phyloP scores from a whole-genome alignment of 37 sponge, comb jelly and placozoan genomes.

The Chondrosia reniformis region DNA sequence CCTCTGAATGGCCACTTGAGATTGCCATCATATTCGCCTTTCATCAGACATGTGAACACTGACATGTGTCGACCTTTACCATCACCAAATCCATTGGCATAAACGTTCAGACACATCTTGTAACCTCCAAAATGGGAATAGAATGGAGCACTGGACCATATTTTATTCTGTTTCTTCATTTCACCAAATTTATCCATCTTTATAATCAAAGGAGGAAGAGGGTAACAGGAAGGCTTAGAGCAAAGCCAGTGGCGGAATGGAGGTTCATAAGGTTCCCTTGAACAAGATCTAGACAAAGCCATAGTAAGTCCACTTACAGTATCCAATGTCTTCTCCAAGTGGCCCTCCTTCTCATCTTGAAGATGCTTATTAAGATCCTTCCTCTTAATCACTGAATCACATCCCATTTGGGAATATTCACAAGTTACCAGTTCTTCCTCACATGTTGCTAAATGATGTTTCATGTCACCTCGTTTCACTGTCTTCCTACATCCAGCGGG shows the following conservation, averaged over 20 bases:
- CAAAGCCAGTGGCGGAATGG: slow-evolving; percentile 2
- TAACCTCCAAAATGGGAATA: slow-evolving; percentile 56
- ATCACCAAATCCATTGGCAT: no score
- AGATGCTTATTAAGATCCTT: not conserved
- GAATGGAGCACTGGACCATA: slow-evolving; percentile 41
- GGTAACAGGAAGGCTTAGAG: slow-evolving; percentile 11
- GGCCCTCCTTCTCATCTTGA: not conserved
- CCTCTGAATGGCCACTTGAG: no score
- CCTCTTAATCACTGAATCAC: slow-evolving; percentile 11
- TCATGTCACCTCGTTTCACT: not conserved
- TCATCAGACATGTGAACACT: no score
- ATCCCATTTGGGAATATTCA: slow-evolving; percentile 49
- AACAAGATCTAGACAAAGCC: not conserved
- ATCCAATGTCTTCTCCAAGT: not conserved
- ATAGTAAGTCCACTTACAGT: not conserved
- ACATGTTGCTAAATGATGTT: slow-evolving; percentile 19
- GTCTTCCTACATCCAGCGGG: slow-evolving; percentile 10
- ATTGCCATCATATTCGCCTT: no score
- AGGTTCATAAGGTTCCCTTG: not conserved
- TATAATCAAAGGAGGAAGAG: slow-evolving; percentile 14
- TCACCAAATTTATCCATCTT: slow-evolving; percentile 10
- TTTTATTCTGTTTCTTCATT: not conserved
- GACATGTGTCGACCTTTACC: no score
- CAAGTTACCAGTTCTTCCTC: slow-evolving; percentile 28
- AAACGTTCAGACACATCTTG: slow-evolving; percentile 34